phyloP scores from a whole-genome alignment of 2,797 vertebrate genomes.

The Champsocephalus esox region DNA sequence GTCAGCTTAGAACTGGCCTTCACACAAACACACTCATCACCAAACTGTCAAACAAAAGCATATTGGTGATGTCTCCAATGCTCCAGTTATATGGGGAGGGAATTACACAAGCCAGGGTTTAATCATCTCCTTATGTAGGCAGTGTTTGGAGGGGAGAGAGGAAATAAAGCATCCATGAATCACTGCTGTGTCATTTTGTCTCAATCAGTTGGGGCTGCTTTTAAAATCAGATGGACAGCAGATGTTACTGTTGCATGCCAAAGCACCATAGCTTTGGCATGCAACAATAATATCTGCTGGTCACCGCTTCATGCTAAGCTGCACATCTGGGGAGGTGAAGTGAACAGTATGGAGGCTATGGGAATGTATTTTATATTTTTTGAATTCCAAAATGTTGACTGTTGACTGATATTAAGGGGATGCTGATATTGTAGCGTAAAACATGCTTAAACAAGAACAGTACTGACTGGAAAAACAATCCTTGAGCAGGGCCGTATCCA shows the following conservation, averaged over 20 bases:
- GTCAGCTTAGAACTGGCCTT: constrained; percentile 1
- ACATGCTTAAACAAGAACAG: no score
- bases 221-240: not conserved
- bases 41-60: constrained; percentile 35
- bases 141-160: constrained; percentile 21
- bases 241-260: no score
- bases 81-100: constrained; percentile 10
- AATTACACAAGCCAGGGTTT: constrained; percentile 17
- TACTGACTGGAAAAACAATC: no score
- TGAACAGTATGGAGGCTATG: no score
- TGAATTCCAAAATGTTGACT: no score
- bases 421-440: no score
- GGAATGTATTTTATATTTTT: no score
- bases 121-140: constrained; percentile 42
- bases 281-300: not conserved
- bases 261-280: not conserved
- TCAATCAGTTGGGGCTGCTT: not conserved
- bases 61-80: constrained; percentile 10
- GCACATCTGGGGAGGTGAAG: not conserved
- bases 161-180: constrained; percentile 46
- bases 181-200: constrained; percentile 13
- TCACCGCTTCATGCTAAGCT: not conserved
- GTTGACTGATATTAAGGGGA: no score
- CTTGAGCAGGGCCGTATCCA: no score
- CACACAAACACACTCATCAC: constrained; percentile 13